Evolutionary conservation across 2,113 vertebrate genomes (phyloP).

Genomic region (Trachemys scripta): DNA sequence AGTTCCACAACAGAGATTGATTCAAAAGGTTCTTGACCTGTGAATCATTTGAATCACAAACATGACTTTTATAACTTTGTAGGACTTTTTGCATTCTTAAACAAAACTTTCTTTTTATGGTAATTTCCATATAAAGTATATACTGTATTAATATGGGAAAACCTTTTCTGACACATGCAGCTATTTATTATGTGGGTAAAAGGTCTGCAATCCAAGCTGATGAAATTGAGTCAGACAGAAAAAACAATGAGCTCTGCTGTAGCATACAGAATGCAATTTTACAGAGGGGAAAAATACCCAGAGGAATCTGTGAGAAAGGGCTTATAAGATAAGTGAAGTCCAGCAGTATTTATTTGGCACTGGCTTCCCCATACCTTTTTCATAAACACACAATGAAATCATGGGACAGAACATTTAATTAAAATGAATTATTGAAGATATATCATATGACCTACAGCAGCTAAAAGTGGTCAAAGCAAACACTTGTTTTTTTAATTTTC

Average conservation of each 20-base stretch:
- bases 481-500: background rate
- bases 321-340: background rate
- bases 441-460: background rate
- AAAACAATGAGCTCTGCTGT: conserved; percentile 43
- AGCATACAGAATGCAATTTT: conserved; percentile 47
- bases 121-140: background rate
- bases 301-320: background rate
- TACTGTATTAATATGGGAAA: background rate
- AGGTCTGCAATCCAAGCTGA: conserved; percentile 41
- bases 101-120: too few relatives aligned
- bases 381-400: background rate
- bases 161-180: background rate
- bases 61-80: background rate
- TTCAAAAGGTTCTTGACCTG: background rate
- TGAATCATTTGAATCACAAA: background rate
- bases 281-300: background rate
- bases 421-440: background rate
- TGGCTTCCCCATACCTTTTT: conserved; percentile 21
- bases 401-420: conserved; percentile 6
- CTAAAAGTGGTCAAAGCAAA: background rate
- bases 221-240: conserved; percentile 43
- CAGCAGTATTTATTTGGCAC: conserved; percentile 15
- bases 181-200: background rate
- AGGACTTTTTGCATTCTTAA: background rate
- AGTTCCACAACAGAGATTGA: background rate